These are phyloP conservation scores for Reticulitermes speratus DNA, from an alignment of 1,140 invertebrate genomes.

Conservation along the genomic window DNA sequence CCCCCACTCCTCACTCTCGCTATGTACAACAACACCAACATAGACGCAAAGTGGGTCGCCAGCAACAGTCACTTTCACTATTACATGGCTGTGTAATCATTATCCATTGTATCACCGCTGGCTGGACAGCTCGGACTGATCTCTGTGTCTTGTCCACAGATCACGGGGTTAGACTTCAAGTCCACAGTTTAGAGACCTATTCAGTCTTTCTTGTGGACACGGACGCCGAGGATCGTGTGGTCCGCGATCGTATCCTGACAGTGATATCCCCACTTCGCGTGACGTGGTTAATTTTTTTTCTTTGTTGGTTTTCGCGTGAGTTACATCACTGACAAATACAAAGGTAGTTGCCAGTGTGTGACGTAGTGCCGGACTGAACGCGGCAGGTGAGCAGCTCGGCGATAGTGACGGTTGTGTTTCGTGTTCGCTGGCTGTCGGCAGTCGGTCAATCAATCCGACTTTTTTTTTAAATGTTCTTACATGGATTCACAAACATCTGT, in stretches of 20 bases:
- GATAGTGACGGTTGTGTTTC: neutral
- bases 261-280: neutral
- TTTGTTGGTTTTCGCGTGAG: too few species aligned
- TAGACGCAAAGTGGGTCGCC: slow-evolving; percentile 66
- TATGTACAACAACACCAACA: slow-evolving; percentile 50
- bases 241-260: neutral
- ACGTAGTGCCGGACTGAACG: neutral
- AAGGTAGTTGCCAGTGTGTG: too few species aligned
- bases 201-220: neutral
- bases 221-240: neutral
- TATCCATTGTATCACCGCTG: slow-evolving; percentile 58
- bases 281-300: neutral
- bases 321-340: too few species aligned
- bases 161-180: neutral
- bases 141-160: neutral
- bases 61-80: slow-evolving; percentile 63
- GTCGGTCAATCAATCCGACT: too few species aligned
- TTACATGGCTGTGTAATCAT: slow-evolving; percentile 63
- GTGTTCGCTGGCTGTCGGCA: neutral
- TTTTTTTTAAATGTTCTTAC: neutral
- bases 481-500: neutral
- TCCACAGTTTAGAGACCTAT: neutral
- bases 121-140: slow-evolving; percentile 30
- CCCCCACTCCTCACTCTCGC: slow-evolving; percentile 38
- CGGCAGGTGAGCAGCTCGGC: neutral